These are phyloP conservation scores for Blomia tropicalis DNA, from an alignment of 2,888 invertebrate species.

Conservation along the genomic window DNA sequence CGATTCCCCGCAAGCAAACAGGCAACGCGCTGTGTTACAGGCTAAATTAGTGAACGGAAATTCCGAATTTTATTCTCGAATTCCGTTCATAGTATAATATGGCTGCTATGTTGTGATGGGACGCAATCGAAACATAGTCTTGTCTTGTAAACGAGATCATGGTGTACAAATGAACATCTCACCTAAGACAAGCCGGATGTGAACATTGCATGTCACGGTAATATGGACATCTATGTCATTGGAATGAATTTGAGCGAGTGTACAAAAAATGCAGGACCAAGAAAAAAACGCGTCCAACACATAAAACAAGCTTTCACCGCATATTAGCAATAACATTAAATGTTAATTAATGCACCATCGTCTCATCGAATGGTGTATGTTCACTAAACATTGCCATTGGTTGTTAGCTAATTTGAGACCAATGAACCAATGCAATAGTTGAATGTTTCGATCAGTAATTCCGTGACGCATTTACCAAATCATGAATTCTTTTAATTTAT, in stretches of 20 bases:
- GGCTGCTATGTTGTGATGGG: background rate
- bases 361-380: too few species aligned
- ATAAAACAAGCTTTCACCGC: background rate
- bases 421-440: too few species aligned
- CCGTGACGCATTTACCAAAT: too few species aligned
- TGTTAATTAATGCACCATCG: constrained; percentile 2
- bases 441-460: too few species aligned
- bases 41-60: constrained; percentile 12
- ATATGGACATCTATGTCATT: background rate
- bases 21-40: too few species aligned
- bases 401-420: background rate
- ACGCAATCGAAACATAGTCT: background rate
- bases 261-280: background rate
- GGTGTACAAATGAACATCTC: background rate
- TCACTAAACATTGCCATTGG: background rate
- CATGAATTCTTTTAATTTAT: too few species aligned
- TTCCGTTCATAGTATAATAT: background rate
- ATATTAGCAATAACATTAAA: constrained; percentile 11
- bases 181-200: background rate
- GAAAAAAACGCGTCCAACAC: background rate
- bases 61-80: constrained; percentile 1
- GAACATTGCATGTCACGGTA: background rate
- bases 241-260: too few species aligned
- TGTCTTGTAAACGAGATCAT: background rate
- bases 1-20: constrained; percentile 13